These are phyloP conservation scores for Mesochorus sp. DNA, from an alignment of 2,888 invertebrate genomes.

Conservation along the genomic window DNA sequence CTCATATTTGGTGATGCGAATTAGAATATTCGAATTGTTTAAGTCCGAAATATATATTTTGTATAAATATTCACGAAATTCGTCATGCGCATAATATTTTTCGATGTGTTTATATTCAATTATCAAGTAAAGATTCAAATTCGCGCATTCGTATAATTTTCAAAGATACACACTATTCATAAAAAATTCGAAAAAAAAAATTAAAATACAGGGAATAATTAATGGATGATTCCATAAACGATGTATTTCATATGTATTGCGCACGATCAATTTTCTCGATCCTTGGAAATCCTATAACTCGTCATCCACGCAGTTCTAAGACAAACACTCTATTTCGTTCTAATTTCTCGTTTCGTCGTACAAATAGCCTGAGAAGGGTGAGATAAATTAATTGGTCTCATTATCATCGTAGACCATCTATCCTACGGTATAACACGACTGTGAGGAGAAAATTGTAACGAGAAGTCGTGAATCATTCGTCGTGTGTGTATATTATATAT, in stretches of 20 bases:
- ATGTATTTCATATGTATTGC: too few species aligned
- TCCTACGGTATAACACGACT: not conserved
- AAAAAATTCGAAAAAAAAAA: not conserved
- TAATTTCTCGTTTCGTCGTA: constrained; percentile 4
- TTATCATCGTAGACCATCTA: constrained; percentile 27
- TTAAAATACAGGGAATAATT: too few species aligned
- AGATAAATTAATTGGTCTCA: constrained; percentile 50
- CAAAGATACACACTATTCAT: too few species aligned
- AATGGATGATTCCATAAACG: too few species aligned
- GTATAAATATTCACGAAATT: too few species aligned
- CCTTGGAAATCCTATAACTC: not conserved
- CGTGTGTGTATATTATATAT: not conserved
- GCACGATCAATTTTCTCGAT: not conserved
- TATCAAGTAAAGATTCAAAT: too few species aligned
- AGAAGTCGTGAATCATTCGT: constrained; percentile 35
- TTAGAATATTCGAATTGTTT: too few species aligned
- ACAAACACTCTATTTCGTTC: not conserved
- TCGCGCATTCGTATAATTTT: too few species aligned
- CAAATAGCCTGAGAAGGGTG: not conserved
- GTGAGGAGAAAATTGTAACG: constrained; percentile 7
- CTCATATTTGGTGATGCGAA: too few species aligned
- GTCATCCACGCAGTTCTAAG: constrained; percentile 6
- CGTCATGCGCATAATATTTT: too few species aligned
- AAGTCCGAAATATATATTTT: too few species aligned
- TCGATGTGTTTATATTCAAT: too few species aligned